A percentile compares a stretch with the other conserved stretches of the same genome.
Evolutionary conservation across 1,140 invertebrate genomes (phyloP).

Genomic region (Scaptomyza graminum): DNA sequence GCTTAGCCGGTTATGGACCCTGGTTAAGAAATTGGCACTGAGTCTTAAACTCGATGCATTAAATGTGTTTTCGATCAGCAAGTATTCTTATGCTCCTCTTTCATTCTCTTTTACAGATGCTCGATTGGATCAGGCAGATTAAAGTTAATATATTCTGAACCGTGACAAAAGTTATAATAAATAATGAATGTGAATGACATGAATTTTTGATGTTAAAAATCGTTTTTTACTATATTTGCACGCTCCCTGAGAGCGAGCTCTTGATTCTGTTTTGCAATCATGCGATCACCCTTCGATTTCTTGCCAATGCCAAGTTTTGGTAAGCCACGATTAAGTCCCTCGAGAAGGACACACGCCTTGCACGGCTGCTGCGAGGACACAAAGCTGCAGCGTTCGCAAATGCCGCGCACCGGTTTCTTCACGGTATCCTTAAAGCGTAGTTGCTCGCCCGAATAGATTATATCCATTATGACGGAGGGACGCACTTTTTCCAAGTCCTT

Average conservation of each 20-base stretch:
- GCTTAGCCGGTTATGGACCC: conserved; percentile 68
- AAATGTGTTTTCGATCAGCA: not conserved
- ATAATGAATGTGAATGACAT: conserved; percentile 25
- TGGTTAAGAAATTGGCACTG: conserved; percentile 83
- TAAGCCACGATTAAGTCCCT: conserved; percentile 97
- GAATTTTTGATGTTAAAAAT: conserved; percentile 62
- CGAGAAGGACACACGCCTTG: conserved; percentile 97
- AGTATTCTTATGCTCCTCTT: not conserved
- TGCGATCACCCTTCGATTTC: conserved; percentile 90
- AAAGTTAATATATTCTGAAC: not conserved
- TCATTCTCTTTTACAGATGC: conserved; percentile 41
- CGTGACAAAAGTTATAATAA: not conserved
- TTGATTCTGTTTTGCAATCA: conserved; percentile 85
- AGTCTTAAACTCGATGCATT: conserved; percentile 14
- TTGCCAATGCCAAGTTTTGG: conserved; percentile 95
- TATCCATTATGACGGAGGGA: conserved; percentile 97
- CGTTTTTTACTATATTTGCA: conserved; percentile 83
- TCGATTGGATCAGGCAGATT: not conserved
- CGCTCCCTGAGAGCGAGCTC: conserved; percentile 71
- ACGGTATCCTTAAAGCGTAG: conserved; percentile 92
- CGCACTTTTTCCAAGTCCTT: conserved; percentile 98
- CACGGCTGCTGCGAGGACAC: conserved; percentile 98
- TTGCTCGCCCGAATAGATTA: conserved; percentile 98
- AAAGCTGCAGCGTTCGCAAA: conserved; percentile 95
- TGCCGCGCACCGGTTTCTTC: conserved; percentile 91